Evolutionary conservation across 2,113 vertebrate genomes (phyloP).

Genomic region (Myotis brandtii): DNA sequence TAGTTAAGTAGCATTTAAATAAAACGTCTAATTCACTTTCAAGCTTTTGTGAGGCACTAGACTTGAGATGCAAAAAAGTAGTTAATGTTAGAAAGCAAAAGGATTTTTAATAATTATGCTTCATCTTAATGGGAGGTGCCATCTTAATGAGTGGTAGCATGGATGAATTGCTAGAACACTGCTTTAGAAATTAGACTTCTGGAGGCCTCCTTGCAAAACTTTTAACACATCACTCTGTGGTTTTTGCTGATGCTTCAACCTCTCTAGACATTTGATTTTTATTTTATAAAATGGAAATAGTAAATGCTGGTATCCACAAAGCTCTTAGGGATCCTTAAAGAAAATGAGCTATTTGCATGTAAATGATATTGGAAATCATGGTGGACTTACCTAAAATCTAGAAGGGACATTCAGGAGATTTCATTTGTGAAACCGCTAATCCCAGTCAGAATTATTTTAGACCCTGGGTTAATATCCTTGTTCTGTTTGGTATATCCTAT

Average conservation of each 20-base stretch:
- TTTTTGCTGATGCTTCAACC: slow-evolving; percentile 38
- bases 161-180: background rate
- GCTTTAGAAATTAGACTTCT: slow-evolving; percentile 42
- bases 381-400: background rate
- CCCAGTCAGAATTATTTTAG: slow-evolving; percentile 29
- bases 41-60: slow-evolving; percentile 74
- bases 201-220: background rate
- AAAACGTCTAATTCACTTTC: slow-evolving; percentile 81
- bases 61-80: slow-evolving; percentile 72
- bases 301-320: background rate
- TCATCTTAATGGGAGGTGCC: slow-evolving; percentile 33
- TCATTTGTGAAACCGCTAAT: background rate
- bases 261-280: slow-evolving; percentile 46
- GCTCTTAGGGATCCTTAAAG: background rate
- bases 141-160: background rate
- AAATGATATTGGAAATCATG: background rate
- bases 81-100: slow-evolving; percentile 66
- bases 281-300: slow-evolving; percentile 39
- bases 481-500: background rate
- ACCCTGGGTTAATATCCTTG: slow-evolving; percentile 31
- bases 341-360: background rate
- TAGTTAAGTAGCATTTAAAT: slow-evolving; percentile 83
- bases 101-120: slow-evolving; percentile 54
- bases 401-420: background rate
- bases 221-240: background rate